Evolutionary conservation across 2,797 vertebrate species (phyloP), one percentile per base, ranked within the genome.

Genomic region (Danio jaintianensis): DNA sequence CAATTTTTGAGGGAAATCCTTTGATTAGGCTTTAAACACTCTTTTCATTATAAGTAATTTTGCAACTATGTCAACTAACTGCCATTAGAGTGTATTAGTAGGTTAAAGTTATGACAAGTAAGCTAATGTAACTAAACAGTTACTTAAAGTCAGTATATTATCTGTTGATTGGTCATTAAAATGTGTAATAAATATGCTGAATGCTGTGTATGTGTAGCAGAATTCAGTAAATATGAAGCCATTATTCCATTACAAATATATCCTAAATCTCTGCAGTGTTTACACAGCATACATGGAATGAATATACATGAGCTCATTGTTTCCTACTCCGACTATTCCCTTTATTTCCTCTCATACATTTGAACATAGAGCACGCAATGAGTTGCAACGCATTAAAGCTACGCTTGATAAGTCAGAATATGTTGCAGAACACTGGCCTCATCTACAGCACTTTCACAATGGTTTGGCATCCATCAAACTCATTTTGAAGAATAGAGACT

Each of bases 331-430:
- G 90, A 90, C 85, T 91, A 85, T 88, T 88, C 89, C 1, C 6
- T 61, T 50, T 63, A 62, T 62, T 53, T 90, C 88, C 84, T 89
- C 87, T 88, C 74, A 71, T 62, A 72, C 82, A 61, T 86, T 88
- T 87, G 88, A 91, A 91, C 93, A 93, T 93, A 91, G 93, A 90
- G 91, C 80, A 86, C 81, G 89, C 90, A 94, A 93, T 94, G 93
- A 93, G 91, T 91, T 93, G 91, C 92, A 89, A 89, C 90, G 89
- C 91, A 93, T 93, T 91, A 92, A 92, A 91, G 87, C 85, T 86
- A 88, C 85, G 87, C 89, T 83, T 90, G 90, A 91, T 91, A 92
- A 89, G 87, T 91, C 72, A 84, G 91, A 89, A 89, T 89, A 91
- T 90, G 89, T 90, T 92, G 91, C 89, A 92, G 89, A 90, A 91